A percentile compares a stretch with the other conserved stretches of the same genome.
Conservation (phyloP, 2,113 vertebrate species). For the Nesoenas mayeri region DNA sequence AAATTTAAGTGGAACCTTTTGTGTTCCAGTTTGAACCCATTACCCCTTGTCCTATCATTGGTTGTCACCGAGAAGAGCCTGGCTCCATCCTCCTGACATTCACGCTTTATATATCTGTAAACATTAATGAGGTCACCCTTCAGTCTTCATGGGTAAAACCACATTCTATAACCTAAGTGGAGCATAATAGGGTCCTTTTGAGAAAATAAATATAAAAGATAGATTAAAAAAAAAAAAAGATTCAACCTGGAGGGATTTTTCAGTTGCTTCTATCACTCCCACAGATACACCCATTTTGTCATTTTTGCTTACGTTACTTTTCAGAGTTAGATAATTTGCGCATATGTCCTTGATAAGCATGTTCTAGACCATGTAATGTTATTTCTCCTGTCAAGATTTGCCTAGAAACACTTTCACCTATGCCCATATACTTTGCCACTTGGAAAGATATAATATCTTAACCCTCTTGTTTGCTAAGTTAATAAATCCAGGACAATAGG, state of each 20-base stretch:
- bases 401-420: neutral
- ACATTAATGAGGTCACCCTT: too few relatives aligned
- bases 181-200: neutral
- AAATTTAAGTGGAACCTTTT: too few relatives aligned
- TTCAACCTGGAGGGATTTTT: neutral
- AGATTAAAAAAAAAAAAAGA: neutral
- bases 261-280: neutral
- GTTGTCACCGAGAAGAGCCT: too few relatives aligned
- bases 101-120: too few relatives aligned
- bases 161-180: neutral
- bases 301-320: neutral
- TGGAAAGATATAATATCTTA: neutral
- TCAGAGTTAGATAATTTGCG: neutral
- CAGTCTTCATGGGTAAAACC: neutral
- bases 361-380: neutral
- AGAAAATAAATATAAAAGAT: neutral
- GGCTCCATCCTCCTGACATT: too few relatives aligned
- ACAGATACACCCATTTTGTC: neutral
- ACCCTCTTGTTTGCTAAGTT: neutral
- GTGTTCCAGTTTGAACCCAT: too few relatives aligned
- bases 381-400: neutral
- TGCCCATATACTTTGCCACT: neutral
- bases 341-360: neutral
- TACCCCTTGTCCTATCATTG: too few relatives aligned
- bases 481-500: neutral